These are phyloP conservation scores for Strigamia transsilvanica DNA, from an alignment of 2,888 invertebrate genomes.

Conservation along the genomic window DNA sequence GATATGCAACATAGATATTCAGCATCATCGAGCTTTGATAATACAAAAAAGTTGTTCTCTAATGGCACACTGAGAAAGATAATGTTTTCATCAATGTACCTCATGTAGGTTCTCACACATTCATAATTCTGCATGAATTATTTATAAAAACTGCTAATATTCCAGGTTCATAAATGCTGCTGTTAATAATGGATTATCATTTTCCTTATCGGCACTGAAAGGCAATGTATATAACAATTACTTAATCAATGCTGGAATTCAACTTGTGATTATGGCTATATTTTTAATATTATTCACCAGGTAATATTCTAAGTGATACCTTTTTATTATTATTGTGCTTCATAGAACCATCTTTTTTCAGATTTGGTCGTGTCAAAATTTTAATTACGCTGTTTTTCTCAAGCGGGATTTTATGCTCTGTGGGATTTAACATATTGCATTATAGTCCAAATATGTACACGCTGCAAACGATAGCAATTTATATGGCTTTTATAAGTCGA, in stretches of 20 bases:
- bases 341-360: neutral
- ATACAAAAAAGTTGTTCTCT: neutral
- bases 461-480: neutral
- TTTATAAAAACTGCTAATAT: neutral
- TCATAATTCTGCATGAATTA: neutral
- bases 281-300: neutral
- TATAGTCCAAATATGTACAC: neutral
- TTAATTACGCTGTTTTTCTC: neutral
- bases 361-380: conserved; percentile 37
- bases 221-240: conserved; percentile 41
- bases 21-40: neutral
- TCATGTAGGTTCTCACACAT: neutral
- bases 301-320: neutral
- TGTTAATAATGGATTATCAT: conserved; percentile 2
- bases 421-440: neutral
- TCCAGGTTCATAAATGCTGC: neutral
- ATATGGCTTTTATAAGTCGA: neutral
- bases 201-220: neutral
- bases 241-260: conserved; percentile 29
- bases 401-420: neutral
- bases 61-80: neutral
- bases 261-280: neutral
- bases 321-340: neutral
- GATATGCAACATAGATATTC: neutral
- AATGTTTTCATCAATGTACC: neutral